Conservation (phyloP, 1,140 invertebrate species). For the Drosophila arawakana region DNA sequence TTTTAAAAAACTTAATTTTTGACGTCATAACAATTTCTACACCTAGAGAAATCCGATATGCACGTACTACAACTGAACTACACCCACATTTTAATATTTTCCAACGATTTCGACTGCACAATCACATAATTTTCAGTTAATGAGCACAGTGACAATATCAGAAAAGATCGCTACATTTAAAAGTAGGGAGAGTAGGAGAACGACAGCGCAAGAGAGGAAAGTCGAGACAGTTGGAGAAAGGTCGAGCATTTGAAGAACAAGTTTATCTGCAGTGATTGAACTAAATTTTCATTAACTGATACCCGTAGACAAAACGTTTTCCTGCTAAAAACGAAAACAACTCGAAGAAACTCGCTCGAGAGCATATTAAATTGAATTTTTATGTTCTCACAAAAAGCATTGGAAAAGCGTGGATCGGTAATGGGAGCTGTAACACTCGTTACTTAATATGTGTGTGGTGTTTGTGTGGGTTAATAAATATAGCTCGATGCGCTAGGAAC, state of each 20-base stretch:
- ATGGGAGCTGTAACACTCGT: constrained; percentile 61
- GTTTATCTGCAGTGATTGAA: constrained; percentile 54
- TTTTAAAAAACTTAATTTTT: too few relatives aligned
- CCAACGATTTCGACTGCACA: background rate
- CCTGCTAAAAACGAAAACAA: constrained; percentile 47
- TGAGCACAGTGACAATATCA: constrained; percentile 34
- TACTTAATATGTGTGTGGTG: background rate
- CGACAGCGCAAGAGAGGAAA: background rate
- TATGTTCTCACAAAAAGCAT: constrained; percentile 72
- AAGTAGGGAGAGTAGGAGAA: background rate
- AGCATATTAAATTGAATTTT: constrained; percentile 81
- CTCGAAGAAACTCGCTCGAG: constrained; percentile 6
- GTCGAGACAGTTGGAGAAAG: background rate
- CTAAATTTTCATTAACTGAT: constrained; percentile 59
- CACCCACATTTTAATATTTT: constrained; percentile 13
- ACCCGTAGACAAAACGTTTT: constrained; percentile 72
- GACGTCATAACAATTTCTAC: too few relatives aligned
- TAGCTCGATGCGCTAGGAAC: constrained; percentile 15
- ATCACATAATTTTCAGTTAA: constrained; percentile 19
- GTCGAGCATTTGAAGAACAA: constrained; percentile 14
- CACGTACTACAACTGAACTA: background rate
- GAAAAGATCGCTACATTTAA: constrained; percentile 15
- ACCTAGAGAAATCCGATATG: too few relatives aligned
- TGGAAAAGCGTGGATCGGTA: constrained; percentile 65
- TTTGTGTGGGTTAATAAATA: constrained; percentile 78